phyloP scores from a whole-genome alignment of 2,888 invertebrate species.

The Malthinus seriepunctatus region DNA sequence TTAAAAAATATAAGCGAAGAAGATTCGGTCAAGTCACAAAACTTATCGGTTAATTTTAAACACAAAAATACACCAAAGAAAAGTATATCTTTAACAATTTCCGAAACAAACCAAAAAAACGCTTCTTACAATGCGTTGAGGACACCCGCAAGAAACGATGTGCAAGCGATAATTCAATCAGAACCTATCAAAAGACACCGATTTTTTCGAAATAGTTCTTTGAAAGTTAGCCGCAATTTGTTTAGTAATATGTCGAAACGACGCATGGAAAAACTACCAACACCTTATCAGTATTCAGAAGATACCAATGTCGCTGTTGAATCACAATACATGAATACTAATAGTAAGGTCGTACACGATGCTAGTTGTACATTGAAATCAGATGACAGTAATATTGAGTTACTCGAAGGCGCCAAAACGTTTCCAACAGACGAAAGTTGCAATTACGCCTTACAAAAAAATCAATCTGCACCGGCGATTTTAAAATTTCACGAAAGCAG shows the following conservation, averaged over 20 bases:
- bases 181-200: constrained; percentile 33
- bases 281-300: constrained; percentile 48
- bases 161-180: constrained; percentile 26
- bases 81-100: constrained; percentile 26
- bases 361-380: constrained; percentile 35
- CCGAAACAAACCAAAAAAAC: constrained; percentile 1
- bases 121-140: neutral
- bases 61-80: constrained; percentile 49
- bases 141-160: constrained; percentile 31
- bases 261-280: constrained; percentile 9
- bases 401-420: constrained; percentile 20
- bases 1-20: constrained; percentile 45
- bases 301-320: constrained; percentile 34
- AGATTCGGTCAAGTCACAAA: constrained; percentile 49
- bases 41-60: constrained; percentile 52
- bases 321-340: constrained; percentile 37
- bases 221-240: constrained; percentile 31
- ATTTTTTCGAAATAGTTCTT: constrained; percentile 33
- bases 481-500: constrained; percentile 24
- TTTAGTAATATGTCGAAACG: constrained; percentile 19
- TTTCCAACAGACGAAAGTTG: constrained; percentile 12
- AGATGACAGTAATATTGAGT: constrained; percentile 19
- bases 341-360: constrained; percentile 40
- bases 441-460: constrained; percentile 21
- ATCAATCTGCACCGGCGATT: constrained; percentile 41